Percentiles rank a stretch among this genome's conserved stretches.
Evolutionary conservation across 2,888 invertebrate species (phyloP).

Genomic region (Sphecodes monilicornis): DNA sequence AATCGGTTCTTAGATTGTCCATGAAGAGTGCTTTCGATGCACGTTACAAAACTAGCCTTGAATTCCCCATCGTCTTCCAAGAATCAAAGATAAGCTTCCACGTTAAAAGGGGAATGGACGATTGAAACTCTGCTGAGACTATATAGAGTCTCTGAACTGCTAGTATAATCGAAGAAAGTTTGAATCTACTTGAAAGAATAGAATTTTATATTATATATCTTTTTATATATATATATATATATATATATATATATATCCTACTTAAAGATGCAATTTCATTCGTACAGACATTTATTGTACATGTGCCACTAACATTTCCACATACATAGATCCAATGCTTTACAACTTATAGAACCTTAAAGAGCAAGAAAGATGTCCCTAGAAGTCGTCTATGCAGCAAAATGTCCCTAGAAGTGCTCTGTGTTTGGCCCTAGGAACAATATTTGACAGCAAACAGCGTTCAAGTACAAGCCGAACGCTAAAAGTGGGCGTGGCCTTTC

Average conservation of each 20-base stretch:
- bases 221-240: too few relatives aligned
- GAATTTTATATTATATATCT: neutral
- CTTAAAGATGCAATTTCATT: neutral
- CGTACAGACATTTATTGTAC: neutral
- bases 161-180: neutral
- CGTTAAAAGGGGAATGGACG: slow-evolving; percentile 2
- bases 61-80: slow-evolving; percentile 7
- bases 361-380: neutral
- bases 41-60: slow-evolving; percentile 8
- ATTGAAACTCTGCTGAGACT: neutral
- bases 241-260: too few relatives aligned
- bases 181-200: neutral
- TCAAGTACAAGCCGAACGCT: neutral
- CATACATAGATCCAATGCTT: neutral
- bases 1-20: neutral
- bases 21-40: neutral
- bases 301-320: neutral
- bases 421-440: neutral
- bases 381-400: neutral
- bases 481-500: neutral
- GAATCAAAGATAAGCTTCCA: slow-evolving; percentile 18
- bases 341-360: neutral
- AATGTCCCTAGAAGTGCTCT: neutral
- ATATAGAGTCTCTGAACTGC: neutral
- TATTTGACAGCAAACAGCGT: neutral